phyloP scores from a whole-genome alignment of 2,888 invertebrate genomes.

The Catocala fraxini region DNA sequence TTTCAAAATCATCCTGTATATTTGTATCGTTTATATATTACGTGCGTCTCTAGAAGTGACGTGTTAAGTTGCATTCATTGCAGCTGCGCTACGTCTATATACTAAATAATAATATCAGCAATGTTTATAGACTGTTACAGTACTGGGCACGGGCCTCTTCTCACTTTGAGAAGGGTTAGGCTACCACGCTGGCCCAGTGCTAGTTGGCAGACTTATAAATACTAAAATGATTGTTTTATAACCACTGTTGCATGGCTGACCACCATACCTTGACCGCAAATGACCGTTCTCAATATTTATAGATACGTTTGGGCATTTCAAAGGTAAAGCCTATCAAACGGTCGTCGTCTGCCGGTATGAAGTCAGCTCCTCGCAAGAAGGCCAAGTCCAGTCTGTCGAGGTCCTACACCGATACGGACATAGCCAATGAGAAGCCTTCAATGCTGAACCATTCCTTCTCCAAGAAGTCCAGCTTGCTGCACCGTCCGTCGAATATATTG shows the following conservation, averaged over 20 bases:
- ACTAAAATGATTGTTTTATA: no score
- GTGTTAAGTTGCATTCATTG: no score
- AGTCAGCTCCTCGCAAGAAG: conserved; percentile 81
- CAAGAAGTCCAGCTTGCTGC: conserved; percentile 87
- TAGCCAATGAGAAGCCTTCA: conserved; percentile 85
- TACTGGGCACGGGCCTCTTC: no score
- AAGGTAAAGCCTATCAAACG: conserved; percentile 84
- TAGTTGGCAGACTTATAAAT: no score
- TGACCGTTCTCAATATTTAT: conserved; percentile 68
- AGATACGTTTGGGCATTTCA: conserved; percentile 83
- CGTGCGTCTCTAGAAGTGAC: no score
- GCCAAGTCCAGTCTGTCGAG: conserved; percentile 74
- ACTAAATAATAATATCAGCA: no score
- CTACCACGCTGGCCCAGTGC: no score
- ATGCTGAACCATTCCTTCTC: conserved; percentile 87
- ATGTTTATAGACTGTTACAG: no score
- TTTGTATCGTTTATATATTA: no score
- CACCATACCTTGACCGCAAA: conserved; percentile 36
- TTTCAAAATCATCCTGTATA: no score
- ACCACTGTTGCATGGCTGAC: conserved; percentile 18
- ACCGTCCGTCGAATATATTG: conserved; percentile 90
- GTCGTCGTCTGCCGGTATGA: conserved; percentile 74
- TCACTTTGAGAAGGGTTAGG: no score
- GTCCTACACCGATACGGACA: conserved; percentile 78
- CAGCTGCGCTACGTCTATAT: no score